These are phyloP conservation scores for Aphelenchoides fujianensis DNA, from an alignment of 1,140 invertebrate genomes.

Conservation along the genomic window DNA sequence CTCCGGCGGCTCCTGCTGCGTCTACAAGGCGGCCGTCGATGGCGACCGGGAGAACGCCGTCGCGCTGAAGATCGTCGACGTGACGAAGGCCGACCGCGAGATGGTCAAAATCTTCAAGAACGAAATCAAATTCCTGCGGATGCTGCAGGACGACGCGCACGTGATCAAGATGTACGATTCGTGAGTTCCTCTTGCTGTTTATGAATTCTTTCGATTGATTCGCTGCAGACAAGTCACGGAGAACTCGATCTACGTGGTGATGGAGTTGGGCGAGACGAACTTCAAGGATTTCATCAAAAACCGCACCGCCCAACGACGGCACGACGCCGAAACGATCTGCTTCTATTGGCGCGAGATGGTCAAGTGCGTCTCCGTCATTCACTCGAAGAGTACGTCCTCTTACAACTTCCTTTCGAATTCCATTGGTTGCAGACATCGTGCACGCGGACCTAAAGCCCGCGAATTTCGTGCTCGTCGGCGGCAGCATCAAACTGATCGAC, in stretches of 20 bases:
- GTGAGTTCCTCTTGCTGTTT: slow-evolving; percentile 72
- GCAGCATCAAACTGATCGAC: slow-evolving; percentile 88
- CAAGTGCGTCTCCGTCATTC: slow-evolving; percentile 82
- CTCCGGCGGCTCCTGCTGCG: background rate
- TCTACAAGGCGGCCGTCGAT: slow-evolving; percentile 9
- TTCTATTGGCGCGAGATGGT: slow-evolving; percentile 93
- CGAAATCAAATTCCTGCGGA: slow-evolving; percentile 80
- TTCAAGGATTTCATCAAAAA: slow-evolving; percentile 74
- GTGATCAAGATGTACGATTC: slow-evolving; percentile 83
- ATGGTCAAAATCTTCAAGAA: slow-evolving; percentile 78
- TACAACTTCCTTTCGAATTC: background rate
- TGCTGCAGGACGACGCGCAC: slow-evolving; percentile 75
- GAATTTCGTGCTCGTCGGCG: slow-evolving; percentile 85
- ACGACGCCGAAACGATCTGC: slow-evolving; percentile 70
- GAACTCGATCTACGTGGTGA: slow-evolving; percentile 64
- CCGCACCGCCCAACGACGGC: slow-evolving; percentile 62
- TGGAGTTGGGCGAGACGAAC: slow-evolving; percentile 89
- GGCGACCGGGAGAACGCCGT: slow-evolving; percentile 20
- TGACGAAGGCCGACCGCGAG: slow-evolving; percentile 71
- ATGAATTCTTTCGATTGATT: slow-evolving; percentile 21
- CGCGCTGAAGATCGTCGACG: slow-evolving; percentile 68
- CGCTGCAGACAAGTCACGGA: slow-evolving; percentile 27
- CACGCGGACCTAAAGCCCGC: slow-evolving; percentile 95
- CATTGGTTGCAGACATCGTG: slow-evolving; percentile 73
- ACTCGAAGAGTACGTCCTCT: slow-evolving; percentile 73